Percentiles rank a stretch among this genome's conserved stretches.
These are phyloP conservation scores for Pseudomyrmex sp. DNA, from an alignment of 1,140 invertebrate species.

Conservation along the genomic window DNA sequence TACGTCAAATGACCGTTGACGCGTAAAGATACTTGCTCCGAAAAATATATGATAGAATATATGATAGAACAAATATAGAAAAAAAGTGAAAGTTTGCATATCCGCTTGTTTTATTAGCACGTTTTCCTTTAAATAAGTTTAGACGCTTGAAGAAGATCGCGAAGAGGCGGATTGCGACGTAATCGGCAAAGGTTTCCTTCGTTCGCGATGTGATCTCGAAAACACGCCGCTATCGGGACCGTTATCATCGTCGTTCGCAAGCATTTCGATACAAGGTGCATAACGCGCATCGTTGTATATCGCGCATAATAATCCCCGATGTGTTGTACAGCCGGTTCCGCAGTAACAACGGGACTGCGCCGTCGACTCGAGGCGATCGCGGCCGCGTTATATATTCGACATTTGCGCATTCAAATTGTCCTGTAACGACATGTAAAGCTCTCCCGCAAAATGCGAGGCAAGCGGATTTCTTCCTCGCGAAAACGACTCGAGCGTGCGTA, in stretches of 20 bases:
- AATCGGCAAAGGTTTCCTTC: not conserved
- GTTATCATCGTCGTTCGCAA: conserved; percentile 54
- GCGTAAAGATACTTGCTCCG: no score
- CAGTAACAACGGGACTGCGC: conserved; percentile 59
- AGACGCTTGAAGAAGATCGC: no score
- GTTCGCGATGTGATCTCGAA: conserved; percentile 8
- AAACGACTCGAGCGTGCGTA: not conserved
- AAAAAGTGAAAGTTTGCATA: no score
- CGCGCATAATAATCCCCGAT: conserved; percentile 58
- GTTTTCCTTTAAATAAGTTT: no score
- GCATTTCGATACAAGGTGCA: conserved; percentile 60
- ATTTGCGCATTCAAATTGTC: conserved; percentile 53
- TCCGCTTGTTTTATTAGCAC: no score
- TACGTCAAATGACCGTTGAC: not conserved
- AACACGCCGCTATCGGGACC: conserved; percentile 27
- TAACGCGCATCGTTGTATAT: conserved; percentile 45
- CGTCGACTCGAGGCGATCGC: conserved; percentile 19
- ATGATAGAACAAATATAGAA: no score
- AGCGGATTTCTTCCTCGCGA: conserved; percentile 28
- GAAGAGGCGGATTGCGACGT: not conserved
- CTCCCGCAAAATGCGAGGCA: conserved; percentile 24
- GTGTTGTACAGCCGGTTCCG: conserved; percentile 28
- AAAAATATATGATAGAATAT: no score
- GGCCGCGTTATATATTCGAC: conserved; percentile 46
- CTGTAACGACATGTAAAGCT: conserved; percentile 49